Conservation (phyloP, 2,797 vertebrate genomes). For the Molossus alvarezi region DNA sequence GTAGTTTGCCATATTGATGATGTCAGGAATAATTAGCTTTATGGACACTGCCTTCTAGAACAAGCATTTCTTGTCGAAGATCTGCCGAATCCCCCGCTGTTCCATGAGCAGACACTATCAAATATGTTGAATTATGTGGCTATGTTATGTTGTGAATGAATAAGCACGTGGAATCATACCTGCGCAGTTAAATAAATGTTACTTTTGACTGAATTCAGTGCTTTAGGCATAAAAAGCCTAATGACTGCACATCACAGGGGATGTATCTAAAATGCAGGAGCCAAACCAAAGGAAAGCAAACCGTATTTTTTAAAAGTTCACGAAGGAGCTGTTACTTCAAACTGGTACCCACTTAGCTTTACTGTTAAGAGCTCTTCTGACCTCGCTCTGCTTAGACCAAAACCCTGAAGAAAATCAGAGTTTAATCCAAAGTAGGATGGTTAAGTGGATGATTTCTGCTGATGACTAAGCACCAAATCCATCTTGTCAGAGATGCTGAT, state of each 20-base stretch:
- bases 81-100: slow-evolving; percentile 22
- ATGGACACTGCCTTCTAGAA: slow-evolving; percentile 55
- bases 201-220: slow-evolving; percentile 79
- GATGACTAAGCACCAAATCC: slow-evolving; percentile 31
- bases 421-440: slow-evolving; percentile 8
- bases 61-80: slow-evolving; percentile 45
- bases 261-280: slow-evolving; percentile 82
- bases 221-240: slow-evolving; percentile 82
- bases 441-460: not conserved
- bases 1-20: slow-evolving; percentile 28
- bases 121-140: slow-evolving; percentile 74
- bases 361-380: not conserved
- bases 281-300: slow-evolving; percentile 81
- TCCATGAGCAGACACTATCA: slow-evolving; percentile 49
- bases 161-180: slow-evolving; percentile 73
- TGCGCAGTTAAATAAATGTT: slow-evolving; percentile 77
- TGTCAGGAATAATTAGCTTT: slow-evolving; percentile 64
- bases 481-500: not conserved
- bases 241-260: slow-evolving; percentile 72
- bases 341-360: slow-evolving; percentile 69
- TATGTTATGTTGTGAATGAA: slow-evolving; percentile 81
- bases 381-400: not conserved
- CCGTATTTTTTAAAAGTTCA: slow-evolving; percentile 47
- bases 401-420: slow-evolving; percentile 18
- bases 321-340: slow-evolving; percentile 61